These are phyloP conservation scores for Actinemys pallida DNA, from an alignment of 2,113 vertebrate genomes.

Conservation along the genomic window DNA sequence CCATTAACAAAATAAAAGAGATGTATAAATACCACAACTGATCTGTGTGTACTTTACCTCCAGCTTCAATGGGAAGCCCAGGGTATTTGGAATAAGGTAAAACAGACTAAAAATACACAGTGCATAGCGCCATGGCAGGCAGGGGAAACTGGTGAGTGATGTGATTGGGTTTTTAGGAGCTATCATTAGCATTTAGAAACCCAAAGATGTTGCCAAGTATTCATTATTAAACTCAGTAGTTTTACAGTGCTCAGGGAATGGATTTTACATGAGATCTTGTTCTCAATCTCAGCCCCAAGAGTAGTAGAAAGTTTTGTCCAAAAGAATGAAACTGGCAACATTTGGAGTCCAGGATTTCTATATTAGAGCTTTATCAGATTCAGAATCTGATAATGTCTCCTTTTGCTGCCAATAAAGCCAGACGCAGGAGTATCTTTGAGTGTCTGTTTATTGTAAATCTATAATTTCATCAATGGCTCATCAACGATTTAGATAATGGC, in stretches of 20 bases:
- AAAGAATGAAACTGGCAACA: neutral
- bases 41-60: neutral
- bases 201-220: slow-evolving; percentile 18
- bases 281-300: neutral
- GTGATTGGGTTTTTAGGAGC: neutral
- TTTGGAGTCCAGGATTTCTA: slow-evolving; percentile 40
- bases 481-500: neutral
- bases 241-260: neutral
- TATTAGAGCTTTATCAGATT: slow-evolving; percentile 71
- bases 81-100: neutral
- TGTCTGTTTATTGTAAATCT: slow-evolving; percentile 50
- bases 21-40: neutral
- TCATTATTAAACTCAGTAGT: neutral
- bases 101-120: neutral
- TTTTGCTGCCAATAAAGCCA: slow-evolving; percentile 70
- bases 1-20: neutral
- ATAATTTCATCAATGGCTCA: neutral
- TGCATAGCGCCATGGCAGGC: neutral
- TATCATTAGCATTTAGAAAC: slow-evolving; percentile 5
- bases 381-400: slow-evolving; percentile 65
- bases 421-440: slow-evolving; percentile 61
- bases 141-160: neutral
- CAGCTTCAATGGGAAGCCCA: neutral
- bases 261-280: neutral
- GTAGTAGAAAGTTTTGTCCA: slow-evolving; percentile 7